phyloP scores from a whole-genome alignment of 92 coral and sea anemone genomes.

The Zoanthus sociatus region DNA sequence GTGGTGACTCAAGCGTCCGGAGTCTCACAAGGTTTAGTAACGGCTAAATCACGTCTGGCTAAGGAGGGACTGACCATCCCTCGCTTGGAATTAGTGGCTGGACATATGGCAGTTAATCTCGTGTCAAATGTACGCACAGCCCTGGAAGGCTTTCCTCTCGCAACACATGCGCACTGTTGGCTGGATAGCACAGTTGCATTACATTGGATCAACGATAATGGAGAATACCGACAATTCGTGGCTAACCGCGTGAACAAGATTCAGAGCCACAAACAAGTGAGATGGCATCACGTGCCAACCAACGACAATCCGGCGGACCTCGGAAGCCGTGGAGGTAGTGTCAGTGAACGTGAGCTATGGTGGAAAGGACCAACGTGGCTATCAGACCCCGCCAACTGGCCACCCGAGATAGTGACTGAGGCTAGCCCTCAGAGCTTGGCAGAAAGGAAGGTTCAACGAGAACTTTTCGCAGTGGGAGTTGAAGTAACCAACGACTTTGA shows the following conservation, averaged over 20 bases:
- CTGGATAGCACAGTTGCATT: constrained; percentile 27
- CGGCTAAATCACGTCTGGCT: not conserved
- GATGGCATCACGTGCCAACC: too few species aligned
- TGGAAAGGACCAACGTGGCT: too few species aligned
- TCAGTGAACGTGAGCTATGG: too few species aligned
- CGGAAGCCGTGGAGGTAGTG: too few species aligned
- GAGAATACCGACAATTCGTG: constrained; percentile 41
- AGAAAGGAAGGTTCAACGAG: too few species aligned
- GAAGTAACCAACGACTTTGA: too few species aligned
- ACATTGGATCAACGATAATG: constrained; percentile 37
- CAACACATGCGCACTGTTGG: constrained; percentile 15
- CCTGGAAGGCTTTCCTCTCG: constrained; percentile 12
- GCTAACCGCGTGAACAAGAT: constrained; percentile 7
- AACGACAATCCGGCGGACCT: too few species aligned
- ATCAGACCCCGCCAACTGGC: too few species aligned
- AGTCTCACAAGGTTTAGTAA: not conserved
- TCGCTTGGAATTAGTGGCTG: constrained; percentile 6
- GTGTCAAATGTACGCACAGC: not conserved
- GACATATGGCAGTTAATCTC: not conserved
- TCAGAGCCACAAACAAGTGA: too few species aligned
- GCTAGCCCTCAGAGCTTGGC: too few species aligned
- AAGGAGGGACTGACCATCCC: constrained; percentile 5
- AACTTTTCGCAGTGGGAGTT: too few species aligned
- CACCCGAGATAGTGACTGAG: too few species aligned
- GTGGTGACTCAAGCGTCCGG: constrained; percentile 3